phyloP scores from a whole-genome alignment of 2,888 invertebrate genomes.

The Stictocephala bisonia region DNA sequence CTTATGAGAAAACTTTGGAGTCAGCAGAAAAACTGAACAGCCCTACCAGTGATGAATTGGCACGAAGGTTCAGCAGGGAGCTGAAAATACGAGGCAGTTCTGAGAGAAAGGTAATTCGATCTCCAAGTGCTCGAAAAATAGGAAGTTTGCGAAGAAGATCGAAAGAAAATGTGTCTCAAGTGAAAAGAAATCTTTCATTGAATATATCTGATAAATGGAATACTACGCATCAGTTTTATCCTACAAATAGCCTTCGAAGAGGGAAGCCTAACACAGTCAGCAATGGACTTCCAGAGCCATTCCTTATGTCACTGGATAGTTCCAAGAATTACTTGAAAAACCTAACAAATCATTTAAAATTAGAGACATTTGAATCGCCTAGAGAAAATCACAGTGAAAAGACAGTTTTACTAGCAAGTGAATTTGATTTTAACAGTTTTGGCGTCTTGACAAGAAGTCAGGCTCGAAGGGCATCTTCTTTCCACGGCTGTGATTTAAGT shows the following conservation, averaged over 20 bases:
- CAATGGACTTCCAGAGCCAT: conserved; percentile 64
- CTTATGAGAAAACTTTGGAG: conserved; percentile 79
- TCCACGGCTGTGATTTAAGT: conserved; percentile 47
- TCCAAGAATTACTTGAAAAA: conserved; percentile 6
- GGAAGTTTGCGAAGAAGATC: conserved; percentile 79
- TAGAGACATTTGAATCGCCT: conserved; percentile 19
- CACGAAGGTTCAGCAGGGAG: conserved; percentile 77
- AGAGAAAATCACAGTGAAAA: conserved; percentile 17
- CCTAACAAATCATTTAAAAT: conserved; percentile 27
- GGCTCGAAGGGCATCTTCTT: conserved; percentile 55
- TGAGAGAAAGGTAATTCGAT: conserved; percentile 78
- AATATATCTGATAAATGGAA: conserved; percentile 50
- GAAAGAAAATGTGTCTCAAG: conserved; percentile 68
- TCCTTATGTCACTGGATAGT: conserved; percentile 3
- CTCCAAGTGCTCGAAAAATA: conserved; percentile 85
- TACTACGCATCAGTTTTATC: conserved; percentile 66
- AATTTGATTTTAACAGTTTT: conserved; percentile 23
- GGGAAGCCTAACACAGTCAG: conserved; percentile 67
- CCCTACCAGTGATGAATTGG: conserved; percentile 76
- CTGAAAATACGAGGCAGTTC: conserved; percentile 77
- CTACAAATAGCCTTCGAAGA: conserved; percentile 69
- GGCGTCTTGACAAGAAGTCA: conserved; percentile 52
- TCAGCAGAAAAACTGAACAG: conserved; percentile 74
- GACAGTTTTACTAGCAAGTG: background rate
- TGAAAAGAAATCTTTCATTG: conserved; percentile 55